Evolutionary conservation across 2,113 vertebrate genomes (phyloP).

Genomic region (Eudyptes chrysolophus): DNA sequence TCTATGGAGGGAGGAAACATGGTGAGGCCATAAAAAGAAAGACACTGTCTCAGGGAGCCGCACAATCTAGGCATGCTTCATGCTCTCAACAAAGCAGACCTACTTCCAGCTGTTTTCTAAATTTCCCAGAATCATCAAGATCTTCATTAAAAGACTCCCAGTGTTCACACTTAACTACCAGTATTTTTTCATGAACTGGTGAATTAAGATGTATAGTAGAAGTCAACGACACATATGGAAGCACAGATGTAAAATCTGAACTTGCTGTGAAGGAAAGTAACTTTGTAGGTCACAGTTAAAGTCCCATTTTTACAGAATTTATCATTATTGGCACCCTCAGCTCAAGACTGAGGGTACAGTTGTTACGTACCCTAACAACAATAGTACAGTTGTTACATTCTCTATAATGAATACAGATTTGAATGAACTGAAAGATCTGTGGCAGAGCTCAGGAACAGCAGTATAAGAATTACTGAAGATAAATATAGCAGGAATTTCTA

Average conservation of each 20-base stretch:
- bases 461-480: neutral
- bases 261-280: neutral
- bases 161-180: neutral
- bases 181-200: neutral
- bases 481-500: neutral
- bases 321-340: neutral
- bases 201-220: neutral
- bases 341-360: neutral
- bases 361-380: neutral
- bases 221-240: neutral
- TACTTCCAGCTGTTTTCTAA: neutral
- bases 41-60: neutral
- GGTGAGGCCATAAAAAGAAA: neutral
- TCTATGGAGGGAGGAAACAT: neutral
- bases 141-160: neutral
- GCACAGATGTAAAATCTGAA: neutral
- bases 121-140: neutral
- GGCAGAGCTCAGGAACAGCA: neutral
- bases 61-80: neutral
- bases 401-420: neutral
- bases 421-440: neutral
- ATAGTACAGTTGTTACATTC: neutral
- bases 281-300: neutral
- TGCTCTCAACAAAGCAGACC: neutral
- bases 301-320: neutral